Conservation (phyloP, 2,113 vertebrate genomes). For the Bucco capensis region DNA sequence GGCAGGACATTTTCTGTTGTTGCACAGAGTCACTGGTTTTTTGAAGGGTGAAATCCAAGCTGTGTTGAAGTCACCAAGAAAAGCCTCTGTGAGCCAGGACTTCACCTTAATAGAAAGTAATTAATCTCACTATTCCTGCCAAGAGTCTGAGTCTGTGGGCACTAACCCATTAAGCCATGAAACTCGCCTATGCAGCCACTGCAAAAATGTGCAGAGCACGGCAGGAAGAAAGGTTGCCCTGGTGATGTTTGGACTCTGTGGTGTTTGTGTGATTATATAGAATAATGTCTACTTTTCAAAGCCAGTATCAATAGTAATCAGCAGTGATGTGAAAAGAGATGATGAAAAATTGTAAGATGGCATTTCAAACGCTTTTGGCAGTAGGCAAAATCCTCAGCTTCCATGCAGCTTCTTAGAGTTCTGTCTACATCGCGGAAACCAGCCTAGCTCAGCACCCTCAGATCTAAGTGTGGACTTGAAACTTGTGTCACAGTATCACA, state of each 20-base stretch:
- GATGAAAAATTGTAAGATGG: slow-evolving; percentile 1
- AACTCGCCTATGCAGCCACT: neutral
- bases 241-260: neutral
- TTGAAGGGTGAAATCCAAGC: slow-evolving; percentile 19
- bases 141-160: neutral
- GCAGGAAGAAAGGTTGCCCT: neutral
- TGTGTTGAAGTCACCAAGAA: slow-evolving; percentile 6
- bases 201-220: neutral
- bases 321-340: slow-evolving; percentile 3
- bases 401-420: neutral
- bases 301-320: neutral
- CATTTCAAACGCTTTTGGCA: slow-evolving; percentile 19
- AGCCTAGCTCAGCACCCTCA: neutral
- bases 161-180: neutral
- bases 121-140: slow-evolving; percentile 22
- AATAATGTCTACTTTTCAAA: neutral
- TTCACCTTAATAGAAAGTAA: slow-evolving; percentile 58
- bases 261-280: neutral
- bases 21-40: neutral
- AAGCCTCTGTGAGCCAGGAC: neutral
- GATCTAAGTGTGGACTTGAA: neutral
- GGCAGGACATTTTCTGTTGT: slow-evolving; percentile 37
- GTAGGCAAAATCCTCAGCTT: neutral
- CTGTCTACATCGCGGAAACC: neutral
- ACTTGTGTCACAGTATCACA: neutral